These are phyloP conservation scores for Xenotilapia longispinis DNA, from an alignment of 2,113 vertebrate species.

Conservation along the genomic window DNA sequence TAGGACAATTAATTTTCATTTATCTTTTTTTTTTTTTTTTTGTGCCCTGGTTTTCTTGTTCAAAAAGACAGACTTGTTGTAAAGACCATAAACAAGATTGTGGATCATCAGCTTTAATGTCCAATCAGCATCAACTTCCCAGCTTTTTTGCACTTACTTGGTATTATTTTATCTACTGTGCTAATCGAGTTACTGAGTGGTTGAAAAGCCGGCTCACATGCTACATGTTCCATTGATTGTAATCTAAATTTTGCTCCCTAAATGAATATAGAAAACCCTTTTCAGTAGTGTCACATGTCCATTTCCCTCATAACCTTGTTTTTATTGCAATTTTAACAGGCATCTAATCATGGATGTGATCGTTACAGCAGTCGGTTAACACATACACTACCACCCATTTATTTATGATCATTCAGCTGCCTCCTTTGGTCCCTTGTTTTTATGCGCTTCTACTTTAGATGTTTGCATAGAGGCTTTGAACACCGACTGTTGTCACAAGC, in stretches of 20 bases:
- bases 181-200: not conserved
- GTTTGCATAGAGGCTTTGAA: not conserved
- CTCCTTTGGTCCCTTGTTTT: not conserved
- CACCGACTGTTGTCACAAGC: not conserved
- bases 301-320: not conserved
- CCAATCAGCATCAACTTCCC: not conserved
- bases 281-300: not conserved
- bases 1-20: not conserved
- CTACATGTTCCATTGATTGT: not conserved
- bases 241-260: not conserved
- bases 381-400: not conserved
- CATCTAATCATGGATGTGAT: constrained; percentile 2
- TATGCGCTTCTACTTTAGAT: not conserved
- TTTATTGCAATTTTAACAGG: not conserved
- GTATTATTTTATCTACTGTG: not conserved
- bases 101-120: not conserved
- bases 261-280: not conserved
- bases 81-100: not conserved
- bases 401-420: not conserved
- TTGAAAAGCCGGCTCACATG: not conserved
- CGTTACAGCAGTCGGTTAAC: not conserved
- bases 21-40: not conserved
- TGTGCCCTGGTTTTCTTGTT: not conserved
- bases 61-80: not conserved
- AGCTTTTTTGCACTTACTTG: not conserved